Evolutionary conservation across 2,888 invertebrate species (phyloP).

Genomic region (Luperina nickerlii): DNA sequence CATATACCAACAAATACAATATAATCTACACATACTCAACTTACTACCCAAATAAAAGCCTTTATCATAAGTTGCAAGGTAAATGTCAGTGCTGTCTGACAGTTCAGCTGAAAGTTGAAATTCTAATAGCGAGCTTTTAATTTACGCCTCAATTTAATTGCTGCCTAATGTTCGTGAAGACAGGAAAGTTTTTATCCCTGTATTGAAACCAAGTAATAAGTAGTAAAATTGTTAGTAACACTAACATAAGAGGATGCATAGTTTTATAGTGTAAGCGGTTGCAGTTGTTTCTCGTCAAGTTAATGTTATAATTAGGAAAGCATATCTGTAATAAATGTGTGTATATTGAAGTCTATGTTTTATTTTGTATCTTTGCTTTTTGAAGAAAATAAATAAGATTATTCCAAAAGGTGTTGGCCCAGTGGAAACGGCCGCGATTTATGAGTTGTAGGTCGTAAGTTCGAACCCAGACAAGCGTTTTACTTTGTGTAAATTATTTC

Average conservation of each 20-base stretch:
- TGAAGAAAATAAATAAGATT: neutral
- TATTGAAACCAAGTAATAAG: conserved; percentile 48
- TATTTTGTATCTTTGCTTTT: conserved; percentile 22
- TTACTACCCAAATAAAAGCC: too few species aligned
- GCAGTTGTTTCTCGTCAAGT: conserved; percentile 85
- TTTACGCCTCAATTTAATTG: neutral
- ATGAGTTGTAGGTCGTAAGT: neutral
- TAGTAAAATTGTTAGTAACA: conserved; percentile 67
- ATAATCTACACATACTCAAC: too few species aligned
- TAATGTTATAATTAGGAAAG: conserved; percentile 87
- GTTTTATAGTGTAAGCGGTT: conserved; percentile 82
- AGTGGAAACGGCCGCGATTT: neutral
- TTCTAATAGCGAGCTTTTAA: neutral
- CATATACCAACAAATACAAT: too few species aligned
- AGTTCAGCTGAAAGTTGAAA: neutral
- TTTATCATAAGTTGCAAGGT: neutral
- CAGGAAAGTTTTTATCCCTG: conserved; percentile 49
- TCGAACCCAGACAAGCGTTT: too few species aligned
- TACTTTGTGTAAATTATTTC: neutral
- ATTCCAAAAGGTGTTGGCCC: neutral
- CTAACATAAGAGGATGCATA: conserved; percentile 66
- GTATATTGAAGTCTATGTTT: conserved; percentile 79
- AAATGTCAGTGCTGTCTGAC: neutral
- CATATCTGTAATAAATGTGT: conserved; percentile 90
- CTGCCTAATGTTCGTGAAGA: neutral